Evolutionary conservation across 2,888 invertebrate species (phyloP).

Genomic region (Gymnocheta viridis): DNA sequence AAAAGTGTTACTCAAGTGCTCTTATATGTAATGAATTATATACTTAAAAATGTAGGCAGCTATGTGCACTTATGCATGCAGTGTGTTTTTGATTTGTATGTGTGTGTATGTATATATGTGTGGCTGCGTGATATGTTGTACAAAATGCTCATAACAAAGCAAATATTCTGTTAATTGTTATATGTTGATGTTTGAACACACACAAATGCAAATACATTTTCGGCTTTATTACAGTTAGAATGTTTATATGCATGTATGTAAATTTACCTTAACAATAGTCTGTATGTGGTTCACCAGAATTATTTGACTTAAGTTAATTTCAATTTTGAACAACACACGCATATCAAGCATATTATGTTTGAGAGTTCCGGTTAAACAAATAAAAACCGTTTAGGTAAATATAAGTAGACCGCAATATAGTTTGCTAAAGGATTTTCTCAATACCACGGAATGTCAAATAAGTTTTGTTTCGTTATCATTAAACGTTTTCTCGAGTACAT

Average conservation of each 20-base stretch:
- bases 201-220: constrained; percentile 8
- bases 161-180: neutral
- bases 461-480: neutral
- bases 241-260: neutral
- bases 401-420: constrained; percentile 12
- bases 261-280: constrained; percentile 9
- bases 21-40: neutral
- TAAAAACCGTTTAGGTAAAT: neutral
- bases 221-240: neutral
- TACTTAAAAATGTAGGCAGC: neutral
- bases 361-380: neutral
- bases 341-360: neutral
- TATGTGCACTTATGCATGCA: neutral
- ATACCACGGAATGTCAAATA: constrained; percentile 4
- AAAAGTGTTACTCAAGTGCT: neutral
- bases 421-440: neutral
- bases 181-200: neutral
- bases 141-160: neutral
- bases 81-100: too few relatives aligned
- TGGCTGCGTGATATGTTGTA: neutral
- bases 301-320: constrained; percentile 65
- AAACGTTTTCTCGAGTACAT: neutral
- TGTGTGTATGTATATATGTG: neutral
- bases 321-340: constrained; percentile 19
- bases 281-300: constrained; percentile 61